These are phyloP conservation scores for Hypotaenidia philippensis DNA, from an alignment of 2,797 vertebrate genomes.

Conservation along the genomic window DNA sequence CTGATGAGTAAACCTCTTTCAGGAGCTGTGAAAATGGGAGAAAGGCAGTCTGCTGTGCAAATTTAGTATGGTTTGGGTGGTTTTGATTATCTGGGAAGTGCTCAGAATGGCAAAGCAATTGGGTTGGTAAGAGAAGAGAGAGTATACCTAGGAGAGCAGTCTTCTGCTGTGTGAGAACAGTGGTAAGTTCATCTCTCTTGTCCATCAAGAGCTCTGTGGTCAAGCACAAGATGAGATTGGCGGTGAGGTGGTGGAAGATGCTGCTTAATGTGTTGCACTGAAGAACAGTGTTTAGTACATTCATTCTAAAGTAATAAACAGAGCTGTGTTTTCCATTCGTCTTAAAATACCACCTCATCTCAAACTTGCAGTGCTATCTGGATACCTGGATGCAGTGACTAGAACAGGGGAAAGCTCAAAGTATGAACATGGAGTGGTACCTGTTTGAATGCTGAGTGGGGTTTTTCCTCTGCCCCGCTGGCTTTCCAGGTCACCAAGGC, in stretches of 20 bases:
- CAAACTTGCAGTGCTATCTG: constrained; percentile 13
- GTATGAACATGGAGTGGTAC: not conserved
- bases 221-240: not conserved
- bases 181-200: not conserved
- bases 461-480: not conserved
- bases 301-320: not conserved
- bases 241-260: not conserved
- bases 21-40: not conserved
- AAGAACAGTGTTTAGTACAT: not conserved
- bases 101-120: not conserved
- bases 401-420: not conserved
- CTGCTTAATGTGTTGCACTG: not conserved
- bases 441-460: not conserved
- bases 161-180: not conserved
- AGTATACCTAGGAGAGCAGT: not conserved
- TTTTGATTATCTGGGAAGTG: not conserved
- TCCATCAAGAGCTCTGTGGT: not conserved
- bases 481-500: not conserved
- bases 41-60: not conserved
- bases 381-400: not conserved
- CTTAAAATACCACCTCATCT: not conserved
- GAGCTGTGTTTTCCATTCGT: not conserved
- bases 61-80: not conserved
- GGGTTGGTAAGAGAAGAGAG: not conserved
- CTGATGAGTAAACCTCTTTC: not conserved